A percentile compares a stretch with the other conserved stretches of the same genome.
Evolutionary conservation across 2,888 invertebrate genomes (phyloP).

Genomic region (Melanophora roralis): DNA sequence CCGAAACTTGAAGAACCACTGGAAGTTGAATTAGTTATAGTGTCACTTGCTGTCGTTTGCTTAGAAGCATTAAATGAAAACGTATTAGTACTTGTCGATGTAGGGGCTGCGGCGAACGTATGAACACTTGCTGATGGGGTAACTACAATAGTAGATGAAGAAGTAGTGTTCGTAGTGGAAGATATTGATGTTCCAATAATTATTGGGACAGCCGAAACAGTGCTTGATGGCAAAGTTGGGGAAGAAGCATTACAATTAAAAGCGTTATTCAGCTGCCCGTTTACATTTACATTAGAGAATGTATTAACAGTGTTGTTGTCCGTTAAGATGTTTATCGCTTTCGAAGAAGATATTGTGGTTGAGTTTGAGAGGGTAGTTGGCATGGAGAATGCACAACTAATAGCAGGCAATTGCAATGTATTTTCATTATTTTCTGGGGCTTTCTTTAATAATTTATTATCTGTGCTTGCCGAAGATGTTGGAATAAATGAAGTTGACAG

Average conservation of each 20-base stretch:
- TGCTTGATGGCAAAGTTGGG: neutral
- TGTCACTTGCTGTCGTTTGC: neutral
- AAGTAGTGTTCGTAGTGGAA: constrained; percentile 1
- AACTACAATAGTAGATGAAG: constrained; percentile 5
- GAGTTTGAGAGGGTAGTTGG: neutral
- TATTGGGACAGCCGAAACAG: neutral
- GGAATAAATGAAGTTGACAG: neutral
- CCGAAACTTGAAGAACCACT: constrained; percentile 24
- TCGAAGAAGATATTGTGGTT: neutral
- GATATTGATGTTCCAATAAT: neutral
- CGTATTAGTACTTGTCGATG: neutral
- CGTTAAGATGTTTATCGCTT: too few species aligned
- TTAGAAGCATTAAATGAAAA: constrained; percentile 41
- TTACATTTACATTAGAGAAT: neutral
- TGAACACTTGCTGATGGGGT: constrained; percentile 13
- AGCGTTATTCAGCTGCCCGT: neutral
- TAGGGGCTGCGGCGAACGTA: constrained; percentile 2
- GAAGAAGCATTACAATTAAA: neutral
- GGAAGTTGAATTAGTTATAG: neutral
- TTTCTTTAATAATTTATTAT: too few species aligned
- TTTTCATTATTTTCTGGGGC: neutral
- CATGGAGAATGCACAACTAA: neutral
- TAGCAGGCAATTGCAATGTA: neutral
- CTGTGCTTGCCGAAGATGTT: neutral
- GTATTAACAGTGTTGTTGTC: too few species aligned